These are phyloP conservation scores for Allygus modestus DNA, from an alignment of 2,888 invertebrate genomes.

Conservation along the genomic window DNA sequence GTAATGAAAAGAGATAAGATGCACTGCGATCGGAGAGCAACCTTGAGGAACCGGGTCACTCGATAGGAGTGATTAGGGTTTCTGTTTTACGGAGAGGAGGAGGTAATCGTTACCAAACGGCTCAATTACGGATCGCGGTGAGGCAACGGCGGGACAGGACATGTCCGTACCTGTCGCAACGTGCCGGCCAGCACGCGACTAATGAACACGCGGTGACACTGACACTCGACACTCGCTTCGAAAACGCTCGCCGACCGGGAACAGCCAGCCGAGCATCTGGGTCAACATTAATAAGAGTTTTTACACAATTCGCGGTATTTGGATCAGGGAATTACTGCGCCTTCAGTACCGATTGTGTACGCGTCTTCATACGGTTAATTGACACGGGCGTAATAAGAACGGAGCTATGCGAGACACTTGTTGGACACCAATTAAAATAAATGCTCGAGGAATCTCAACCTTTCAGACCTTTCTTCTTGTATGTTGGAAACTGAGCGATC, in stretches of 20 bases:
- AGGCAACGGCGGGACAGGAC: conserved; percentile 4
- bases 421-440: conserved; percentile 24
- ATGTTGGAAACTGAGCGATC: background rate
- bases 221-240: background rate
- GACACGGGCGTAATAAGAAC: background rate
- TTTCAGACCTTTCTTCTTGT: background rate
- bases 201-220: conserved; percentile 6
- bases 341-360: conserved; percentile 19
- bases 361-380: conserved; percentile 14
- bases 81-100: conserved; percentile 30
- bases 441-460: conserved; percentile 6
- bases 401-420: conserved; percentile 3
- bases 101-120: conserved; percentile 9
- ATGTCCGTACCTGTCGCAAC: conserved; percentile 37
- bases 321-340: background rate
- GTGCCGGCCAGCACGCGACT: conserved; percentile 29
- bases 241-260: background rate
- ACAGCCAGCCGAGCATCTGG: background rate
- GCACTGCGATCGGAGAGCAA: conserved; percentile 12
- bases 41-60: conserved; percentile 39
- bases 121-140: conserved; percentile 51
- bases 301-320: background rate
- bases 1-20: conserved; percentile 29
- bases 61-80: conserved; percentile 39
- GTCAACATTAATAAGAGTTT: conserved; percentile 28